phyloP scores from a whole-genome alignment of 2,888 invertebrate genomes.

The Phasia obesa region DNA sequence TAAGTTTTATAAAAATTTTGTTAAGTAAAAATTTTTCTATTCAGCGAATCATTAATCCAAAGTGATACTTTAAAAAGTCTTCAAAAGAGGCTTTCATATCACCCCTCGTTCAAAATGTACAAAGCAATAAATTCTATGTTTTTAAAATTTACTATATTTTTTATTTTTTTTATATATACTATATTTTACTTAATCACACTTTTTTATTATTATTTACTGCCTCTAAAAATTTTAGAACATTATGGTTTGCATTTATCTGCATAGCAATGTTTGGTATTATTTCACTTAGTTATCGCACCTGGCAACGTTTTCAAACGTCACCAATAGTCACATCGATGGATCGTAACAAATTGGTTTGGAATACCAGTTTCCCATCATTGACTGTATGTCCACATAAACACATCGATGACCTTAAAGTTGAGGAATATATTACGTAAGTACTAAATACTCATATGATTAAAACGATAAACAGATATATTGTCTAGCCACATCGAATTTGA shows the following conservation, averaged over 20 bases:
- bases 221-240: conserved; percentile 80
- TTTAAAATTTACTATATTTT: no score
- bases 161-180: no score
- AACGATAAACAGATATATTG: no score
- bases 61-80: no score
- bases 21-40: no score
- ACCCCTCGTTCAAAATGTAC: no score
- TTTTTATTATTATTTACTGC: background rate
- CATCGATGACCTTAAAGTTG: conserved; percentile 84
- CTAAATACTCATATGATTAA: background rate
- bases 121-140: no score
- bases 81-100: no score
- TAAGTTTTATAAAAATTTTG: no score
- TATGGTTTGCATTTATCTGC: conserved; percentile 84
- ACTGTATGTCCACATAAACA: conserved; percentile 86
- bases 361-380: conserved; percentile 87
- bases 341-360: conserved; percentile 88
- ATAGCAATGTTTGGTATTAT: conserved; percentile 84
- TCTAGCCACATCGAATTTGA: no score
- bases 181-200: no score
- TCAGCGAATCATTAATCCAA: no score
- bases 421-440: conserved; percentile 84
- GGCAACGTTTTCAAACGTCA: conserved; percentile 87
- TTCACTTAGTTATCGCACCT: conserved; percentile 85
- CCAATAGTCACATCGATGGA: conserved; percentile 90